phyloP scores from a whole-genome alignment of 2,797 vertebrate genomes.

The Pantherophis vulpinus region DNA sequence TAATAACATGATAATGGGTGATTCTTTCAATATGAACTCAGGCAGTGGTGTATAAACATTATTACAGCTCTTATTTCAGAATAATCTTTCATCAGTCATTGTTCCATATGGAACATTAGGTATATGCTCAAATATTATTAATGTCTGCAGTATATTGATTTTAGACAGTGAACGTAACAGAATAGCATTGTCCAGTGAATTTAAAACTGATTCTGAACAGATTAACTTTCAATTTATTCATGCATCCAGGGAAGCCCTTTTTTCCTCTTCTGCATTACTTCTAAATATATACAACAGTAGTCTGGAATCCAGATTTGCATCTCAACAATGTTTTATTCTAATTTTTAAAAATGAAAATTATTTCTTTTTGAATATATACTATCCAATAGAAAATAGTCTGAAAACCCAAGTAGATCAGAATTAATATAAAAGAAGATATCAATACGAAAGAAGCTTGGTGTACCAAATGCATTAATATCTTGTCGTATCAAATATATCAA shows the following conservation, averaged over 20 bases:
- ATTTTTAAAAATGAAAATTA: slow-evolving; percentile 10
- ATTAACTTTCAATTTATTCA: slow-evolving; percentile 41
- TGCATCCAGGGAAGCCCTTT: not conserved
- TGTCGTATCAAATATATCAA: not conserved
- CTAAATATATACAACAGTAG: slow-evolving; percentile 23
- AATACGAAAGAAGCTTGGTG: not conserved
- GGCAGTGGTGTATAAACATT: not conserved
- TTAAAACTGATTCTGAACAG: slow-evolving; percentile 43
- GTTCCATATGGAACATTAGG: slow-evolving; percentile 2
- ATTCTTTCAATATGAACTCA: slow-evolving; percentile 7
- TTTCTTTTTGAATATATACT: slow-evolving; percentile 19
- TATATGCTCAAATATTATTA: slow-evolving; percentile 28
- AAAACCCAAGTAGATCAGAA: slow-evolving; percentile 6
- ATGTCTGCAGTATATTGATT: slow-evolving; percentile 30
- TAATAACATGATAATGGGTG: not conserved
- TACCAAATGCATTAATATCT: not conserved
- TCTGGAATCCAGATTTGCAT: not conserved
- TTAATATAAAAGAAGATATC: not conserved
- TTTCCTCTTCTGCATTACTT: not conserved
- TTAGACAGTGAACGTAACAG: slow-evolving; percentile 21
- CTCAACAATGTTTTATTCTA: slow-evolving; percentile 7
- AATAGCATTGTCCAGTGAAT: slow-evolving; percentile 19
- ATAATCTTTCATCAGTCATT: slow-evolving; percentile 23
- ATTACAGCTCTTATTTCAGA: slow-evolving; percentile 6
- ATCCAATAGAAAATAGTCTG: slow-evolving; percentile 21